phyloP scores from a whole-genome alignment of 2,113 vertebrate species.

The human region DNA sequence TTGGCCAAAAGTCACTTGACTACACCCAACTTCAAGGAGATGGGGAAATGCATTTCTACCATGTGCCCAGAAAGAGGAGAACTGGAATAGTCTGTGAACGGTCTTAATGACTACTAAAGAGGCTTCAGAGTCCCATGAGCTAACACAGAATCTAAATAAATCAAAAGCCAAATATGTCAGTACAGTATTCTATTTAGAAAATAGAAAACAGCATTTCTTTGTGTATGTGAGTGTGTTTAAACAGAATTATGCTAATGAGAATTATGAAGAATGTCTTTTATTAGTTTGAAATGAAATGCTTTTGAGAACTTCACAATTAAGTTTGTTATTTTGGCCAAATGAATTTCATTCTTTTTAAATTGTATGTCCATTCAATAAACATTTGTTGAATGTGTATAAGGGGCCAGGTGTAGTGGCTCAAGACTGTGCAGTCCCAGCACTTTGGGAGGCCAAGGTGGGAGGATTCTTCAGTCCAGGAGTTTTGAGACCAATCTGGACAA shows the following conservation, averaged over 20 bases:
- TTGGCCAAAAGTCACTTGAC: background rate
- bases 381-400: conserved; percentile 34
- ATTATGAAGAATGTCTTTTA: conserved; percentile 60
- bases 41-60: background rate
- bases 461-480: too few relatives aligned
- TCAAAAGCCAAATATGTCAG: background rate
- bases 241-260: conserved; percentile 57
- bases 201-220: conserved; percentile 47
- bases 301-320: conserved; percentile 56
- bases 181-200: conserved; percentile 19
- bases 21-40: background rate
- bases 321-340: conserved; percentile 50
- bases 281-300: conserved; percentile 61
- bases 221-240: conserved; percentile 23
- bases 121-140: background rate
- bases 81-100: background rate
- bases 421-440: too few relatives aligned
- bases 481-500: too few relatives aligned
- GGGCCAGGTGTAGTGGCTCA: too few relatives aligned
- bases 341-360: conserved; percentile 61
- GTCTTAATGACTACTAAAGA: background rate
- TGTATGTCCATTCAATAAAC: conserved; percentile 52
- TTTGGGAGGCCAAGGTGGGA: too few relatives aligned
- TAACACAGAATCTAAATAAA: conserved; percentile 15
- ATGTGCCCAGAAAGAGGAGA: background rate